phyloP scores from a whole-genome alignment of 2,888 invertebrate species.

The Asteroscopus sphinx region DNA sequence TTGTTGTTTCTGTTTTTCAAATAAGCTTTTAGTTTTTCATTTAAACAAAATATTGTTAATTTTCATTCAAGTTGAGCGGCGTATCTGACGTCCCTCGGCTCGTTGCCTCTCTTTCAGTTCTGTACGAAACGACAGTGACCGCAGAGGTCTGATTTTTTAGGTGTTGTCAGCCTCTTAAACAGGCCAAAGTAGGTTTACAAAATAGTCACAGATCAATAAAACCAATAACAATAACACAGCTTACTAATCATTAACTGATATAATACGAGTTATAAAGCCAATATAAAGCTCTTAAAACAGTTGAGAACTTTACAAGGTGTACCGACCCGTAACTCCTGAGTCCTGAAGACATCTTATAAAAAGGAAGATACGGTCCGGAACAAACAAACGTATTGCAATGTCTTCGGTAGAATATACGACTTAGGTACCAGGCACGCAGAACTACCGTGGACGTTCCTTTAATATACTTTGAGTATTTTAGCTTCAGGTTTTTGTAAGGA shows the following conservation, averaged over 20 bases:
- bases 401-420: slow-evolving; percentile 73
- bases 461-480: slow-evolving; percentile 29
- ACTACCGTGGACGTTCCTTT: slow-evolving; percentile 67
- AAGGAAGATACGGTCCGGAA: slow-evolving; percentile 79
- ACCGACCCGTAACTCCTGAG: slow-evolving; percentile 73
- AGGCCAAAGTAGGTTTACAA: too few species aligned
- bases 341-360: slow-evolving; percentile 78
- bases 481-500: slow-evolving; percentile 15
- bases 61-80: too few species aligned
- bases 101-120: too few species aligned
- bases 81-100: too few species aligned
- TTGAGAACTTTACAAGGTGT: slow-evolving; percentile 71
- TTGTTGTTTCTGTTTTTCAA: too few species aligned
- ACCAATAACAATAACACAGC: neutral
- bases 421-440: slow-evolving; percentile 67
- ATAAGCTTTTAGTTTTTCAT: too few species aligned
- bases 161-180: too few species aligned
- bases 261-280: slow-evolving; percentile 45
- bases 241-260: neutral
- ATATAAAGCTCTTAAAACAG: slow-evolving; percentile 65
- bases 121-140: too few species aligned
- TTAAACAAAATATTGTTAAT: too few species aligned
- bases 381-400: slow-evolving; percentile 82
- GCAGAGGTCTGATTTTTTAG: too few species aligned
- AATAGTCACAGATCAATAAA: neutral